Evolutionary conservation across 2,888 invertebrate species (phyloP).

Genomic region (Nomada lathburiana): DNA sequence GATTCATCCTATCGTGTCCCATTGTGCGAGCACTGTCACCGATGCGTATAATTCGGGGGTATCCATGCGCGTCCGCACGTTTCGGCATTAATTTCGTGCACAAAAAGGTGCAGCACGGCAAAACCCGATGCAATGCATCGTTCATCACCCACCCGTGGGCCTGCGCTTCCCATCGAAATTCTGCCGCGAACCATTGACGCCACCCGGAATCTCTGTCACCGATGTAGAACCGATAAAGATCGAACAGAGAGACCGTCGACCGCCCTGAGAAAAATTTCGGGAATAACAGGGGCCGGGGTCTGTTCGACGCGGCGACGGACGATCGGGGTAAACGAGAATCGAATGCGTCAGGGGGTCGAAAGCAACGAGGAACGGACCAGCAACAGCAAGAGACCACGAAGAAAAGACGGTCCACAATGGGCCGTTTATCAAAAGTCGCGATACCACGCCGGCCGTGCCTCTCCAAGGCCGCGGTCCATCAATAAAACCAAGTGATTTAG

Average conservation of each 20-base stretch:
- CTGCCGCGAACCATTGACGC: slow-evolving; percentile 38
- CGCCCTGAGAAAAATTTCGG: slow-evolving; percentile 17
- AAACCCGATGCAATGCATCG: not conserved
- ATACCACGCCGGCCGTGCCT: slow-evolving; percentile 66
- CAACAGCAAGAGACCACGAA: slow-evolving; percentile 66
- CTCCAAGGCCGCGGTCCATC: slow-evolving; percentile 77
- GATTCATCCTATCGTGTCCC: slow-evolving; percentile 73
- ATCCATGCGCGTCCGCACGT: slow-evolving; percentile 64
- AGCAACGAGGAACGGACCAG: slow-evolving; percentile 50
- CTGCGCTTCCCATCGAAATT: slow-evolving; percentile 12
- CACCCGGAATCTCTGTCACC: not conserved
- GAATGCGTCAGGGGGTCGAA: slow-evolving; percentile 3
- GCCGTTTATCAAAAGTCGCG: slow-evolving; percentile 74
- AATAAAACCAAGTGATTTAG: slow-evolving; percentile 83
- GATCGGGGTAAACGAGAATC: slow-evolving; percentile 29
- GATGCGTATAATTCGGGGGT: slow-evolving; percentile 75
- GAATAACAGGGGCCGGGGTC: not conserved
- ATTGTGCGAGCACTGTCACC: slow-evolving; percentile 76
- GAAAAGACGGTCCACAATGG: slow-evolving; percentile 73
- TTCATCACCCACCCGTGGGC: not conserved
- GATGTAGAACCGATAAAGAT: slow-evolving; percentile 19
- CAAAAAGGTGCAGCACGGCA: slow-evolving; percentile 49
- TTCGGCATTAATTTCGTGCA: slow-evolving; percentile 77
- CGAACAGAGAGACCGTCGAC: slow-evolving; percentile 12
- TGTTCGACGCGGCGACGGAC: not conserved